Evolutionary conservation across 2,797 vertebrate genomes (phyloP).

Genomic region (Lemur catta): DNA sequence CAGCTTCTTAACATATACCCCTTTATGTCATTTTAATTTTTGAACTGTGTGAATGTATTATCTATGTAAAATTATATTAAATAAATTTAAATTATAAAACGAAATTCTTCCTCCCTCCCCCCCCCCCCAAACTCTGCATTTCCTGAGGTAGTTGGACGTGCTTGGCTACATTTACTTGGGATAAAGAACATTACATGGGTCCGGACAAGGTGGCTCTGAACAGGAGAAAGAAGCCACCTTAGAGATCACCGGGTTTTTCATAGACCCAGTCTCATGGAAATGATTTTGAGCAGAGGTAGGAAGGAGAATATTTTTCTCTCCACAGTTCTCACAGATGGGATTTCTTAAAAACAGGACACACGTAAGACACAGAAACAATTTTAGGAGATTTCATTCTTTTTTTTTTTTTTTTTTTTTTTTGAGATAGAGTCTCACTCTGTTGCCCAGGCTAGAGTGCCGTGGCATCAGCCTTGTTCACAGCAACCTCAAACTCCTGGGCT

Average conservation of each 20-base stretch:
- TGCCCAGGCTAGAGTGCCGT: too few relatives aligned
- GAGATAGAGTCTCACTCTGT: too few relatives aligned
- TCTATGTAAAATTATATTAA: neutral
- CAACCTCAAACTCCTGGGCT: too few relatives aligned
- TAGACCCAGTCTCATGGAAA: neutral
- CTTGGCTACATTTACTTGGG: neutral
- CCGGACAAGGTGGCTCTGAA: neutral
- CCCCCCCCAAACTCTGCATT: neutral
- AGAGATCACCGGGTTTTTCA: neutral
- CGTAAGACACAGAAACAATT: neutral
- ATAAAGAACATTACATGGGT: neutral
- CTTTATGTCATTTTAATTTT: constrained; percentile 1
- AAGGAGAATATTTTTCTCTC: neutral
- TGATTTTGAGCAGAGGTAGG: neutral
- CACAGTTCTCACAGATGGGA: neutral
- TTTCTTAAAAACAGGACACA: neutral
- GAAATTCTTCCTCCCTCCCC: neutral
- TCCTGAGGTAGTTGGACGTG: neutral
- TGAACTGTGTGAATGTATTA: neutral
- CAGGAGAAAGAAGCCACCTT: neutral
- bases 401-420: too few relatives aligned
- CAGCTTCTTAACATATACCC: neutral
- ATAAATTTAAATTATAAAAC: neutral
- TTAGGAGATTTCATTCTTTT: neutral
- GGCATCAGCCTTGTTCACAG: too few relatives aligned